Evolutionary conservation across 2,888 invertebrate species (phyloP), one percentile per base, ranked within the genome.

Genomic region (Prosapia bicincta): DNA sequence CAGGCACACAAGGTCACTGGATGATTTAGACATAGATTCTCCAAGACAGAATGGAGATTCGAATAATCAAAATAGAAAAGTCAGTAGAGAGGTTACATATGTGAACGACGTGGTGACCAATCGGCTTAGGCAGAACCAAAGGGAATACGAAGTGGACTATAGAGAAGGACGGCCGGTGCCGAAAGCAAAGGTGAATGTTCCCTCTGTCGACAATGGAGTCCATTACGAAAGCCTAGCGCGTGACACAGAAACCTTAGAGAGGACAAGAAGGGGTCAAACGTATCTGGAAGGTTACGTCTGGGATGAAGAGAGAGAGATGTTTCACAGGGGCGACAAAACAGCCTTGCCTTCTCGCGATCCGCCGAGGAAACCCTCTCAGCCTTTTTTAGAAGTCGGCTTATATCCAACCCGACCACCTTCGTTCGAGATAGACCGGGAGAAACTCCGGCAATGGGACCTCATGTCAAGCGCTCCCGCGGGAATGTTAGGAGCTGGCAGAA

Each of bases 371-470:
- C 77, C 75, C 71, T 74, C 77, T 72, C 79, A 79, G 80, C 79
- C 81, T 86, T 86, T 86, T 86, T 86, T 86, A 86, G 86, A 83
- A 83, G 85, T 85, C 81, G 85, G 86, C 85, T 84, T 85, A 84
- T 85, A 84, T 83, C 85, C 84, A 70, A 83, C 83, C 83, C 80
- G 75, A 69, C 79, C 80, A 74, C 80, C 82, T 77, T 79, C 79
- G 66, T 86, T 86, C 84, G 86, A 86, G 84, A 90, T 94, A 82
- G 95, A 95, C 86, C 90, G 95, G 82, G 95, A 95, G 86, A 94
- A 93, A 81, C 88, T 95, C 81, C 89, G 95, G 72, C 95, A 95
- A 83, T 95, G 95, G 95, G 95, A 95, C 86, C 89, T 94, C 82
- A 90, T 95, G 91, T 95, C 95, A 77, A 94, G 94, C 87, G 94